Evolutionary conservation across 2,113 vertebrate genomes (phyloP).

Genomic region (Ophthalmolycus amberensis): DNA sequence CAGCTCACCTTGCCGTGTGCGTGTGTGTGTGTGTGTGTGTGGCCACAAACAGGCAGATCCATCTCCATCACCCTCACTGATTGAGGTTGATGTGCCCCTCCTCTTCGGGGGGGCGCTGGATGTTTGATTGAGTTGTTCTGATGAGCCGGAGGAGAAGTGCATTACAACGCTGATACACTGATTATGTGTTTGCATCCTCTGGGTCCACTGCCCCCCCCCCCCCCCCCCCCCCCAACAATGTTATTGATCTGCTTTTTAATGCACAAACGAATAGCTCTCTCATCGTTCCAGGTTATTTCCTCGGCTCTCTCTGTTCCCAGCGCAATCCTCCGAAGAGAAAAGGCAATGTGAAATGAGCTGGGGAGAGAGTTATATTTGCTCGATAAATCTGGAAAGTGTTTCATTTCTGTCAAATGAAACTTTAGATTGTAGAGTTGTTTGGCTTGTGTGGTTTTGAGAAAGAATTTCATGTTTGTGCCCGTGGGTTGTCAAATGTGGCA

Average conservation of each 20-base stretch:
- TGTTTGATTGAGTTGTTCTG: constrained; percentile 80
- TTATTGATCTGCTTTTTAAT: constrained; percentile 79
- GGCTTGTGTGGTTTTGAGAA: constrained; percentile 41
- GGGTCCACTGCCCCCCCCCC: constrained; percentile 24
- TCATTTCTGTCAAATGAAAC: constrained; percentile 72
- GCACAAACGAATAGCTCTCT: constrained; percentile 73
- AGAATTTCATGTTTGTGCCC: constrained; percentile 29
- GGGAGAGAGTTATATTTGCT: constrained; percentile 72
- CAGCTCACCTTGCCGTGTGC: constrained; percentile 53
- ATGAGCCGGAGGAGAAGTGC: constrained; percentile 73
- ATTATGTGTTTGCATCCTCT: constrained; percentile 74
- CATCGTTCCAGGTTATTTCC: constrained; percentile 74
- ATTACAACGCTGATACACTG: constrained; percentile 73
- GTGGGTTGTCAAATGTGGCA: constrained; percentile 30
- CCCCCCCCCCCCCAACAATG: constrained; percentile 19
- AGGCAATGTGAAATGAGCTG: constrained; percentile 63
- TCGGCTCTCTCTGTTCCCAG: constrained; percentile 28
- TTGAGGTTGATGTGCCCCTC: constrained; percentile 77
- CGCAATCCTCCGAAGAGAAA: constrained; percentile 50
- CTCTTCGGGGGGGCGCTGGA: constrained; percentile 51
- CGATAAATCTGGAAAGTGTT: constrained; percentile 67
- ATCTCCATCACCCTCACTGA: constrained; percentile 77
- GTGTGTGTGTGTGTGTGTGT: background rate
- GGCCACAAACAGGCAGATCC: constrained; percentile 53
- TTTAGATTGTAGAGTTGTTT: constrained; percentile 59